Conservation (phyloP, 2,888 invertebrate genomes). For the Brenthis ino region DNA sequence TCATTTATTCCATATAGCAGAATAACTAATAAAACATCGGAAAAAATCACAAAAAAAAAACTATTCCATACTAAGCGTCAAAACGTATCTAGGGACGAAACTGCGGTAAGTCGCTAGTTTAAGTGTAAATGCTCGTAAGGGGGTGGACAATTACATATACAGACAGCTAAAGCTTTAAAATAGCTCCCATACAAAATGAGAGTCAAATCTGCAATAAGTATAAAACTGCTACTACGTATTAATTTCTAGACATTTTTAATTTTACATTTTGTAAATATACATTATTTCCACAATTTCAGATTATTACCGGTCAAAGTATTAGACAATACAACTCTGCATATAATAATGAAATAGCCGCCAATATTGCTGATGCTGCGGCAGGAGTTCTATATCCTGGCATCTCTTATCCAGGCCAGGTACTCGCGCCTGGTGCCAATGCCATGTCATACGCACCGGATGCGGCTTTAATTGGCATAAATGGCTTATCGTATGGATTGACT, state of each 20-base stretch:
- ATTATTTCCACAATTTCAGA: conserved; percentile 32
- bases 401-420: conserved; percentile 32
- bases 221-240: too few relatives aligned
- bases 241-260: background rate
- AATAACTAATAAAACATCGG: too few relatives aligned
- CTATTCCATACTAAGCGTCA: too few relatives aligned
- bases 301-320: conserved; percentile 31
- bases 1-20: too few relatives aligned
- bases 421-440: conserved; percentile 36
- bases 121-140: too few relatives aligned
- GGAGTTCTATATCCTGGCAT: background rate
- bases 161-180: too few relatives aligned
- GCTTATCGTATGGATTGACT: conserved; percentile 13
- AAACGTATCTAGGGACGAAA: too few relatives aligned
- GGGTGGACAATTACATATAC: too few relatives aligned
- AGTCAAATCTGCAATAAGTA: too few relatives aligned
- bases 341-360: conserved; percentile 19
- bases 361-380: conserved; percentile 16
- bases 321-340: conserved; percentile 41
- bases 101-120: too few relatives aligned
- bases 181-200: too few relatives aligned
- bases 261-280: background rate
- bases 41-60: too few relatives aligned
- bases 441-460: conserved; percentile 41
- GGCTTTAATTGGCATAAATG: background rate